Percentiles rank a stretch among this genome's conserved stretches.
These are phyloP conservation scores for Neoascia interrupta DNA, from an alignment of 2,888 invertebrate genomes.

Conservation along the genomic window DNA sequence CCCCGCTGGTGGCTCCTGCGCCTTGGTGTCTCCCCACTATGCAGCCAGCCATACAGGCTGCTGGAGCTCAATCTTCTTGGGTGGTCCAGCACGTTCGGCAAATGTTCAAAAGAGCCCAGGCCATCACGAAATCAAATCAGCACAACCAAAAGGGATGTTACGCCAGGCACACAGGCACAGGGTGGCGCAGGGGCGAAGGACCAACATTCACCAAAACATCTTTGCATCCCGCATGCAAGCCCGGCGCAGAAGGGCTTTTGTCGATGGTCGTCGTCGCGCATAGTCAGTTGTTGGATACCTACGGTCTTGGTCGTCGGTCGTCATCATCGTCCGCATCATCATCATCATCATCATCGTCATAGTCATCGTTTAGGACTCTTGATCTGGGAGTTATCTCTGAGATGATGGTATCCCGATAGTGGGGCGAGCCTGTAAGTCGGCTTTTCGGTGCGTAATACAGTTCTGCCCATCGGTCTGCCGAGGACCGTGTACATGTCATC, in stretches of 20 bases:
- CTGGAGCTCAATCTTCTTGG: constrained; percentile 68
- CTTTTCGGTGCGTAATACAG: constrained; percentile 61
- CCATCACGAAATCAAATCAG: constrained; percentile 70
- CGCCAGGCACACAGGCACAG: constrained; percentile 10
- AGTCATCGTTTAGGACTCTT: constrained; percentile 62
- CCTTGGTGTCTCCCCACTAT: neutral
- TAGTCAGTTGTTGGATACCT: too few relatives aligned
- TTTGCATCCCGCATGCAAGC: constrained; percentile 56
- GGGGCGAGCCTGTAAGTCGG: constrained; percentile 6
- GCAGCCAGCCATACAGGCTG: constrained; percentile 64
- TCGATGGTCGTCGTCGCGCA: constrained; percentile 10
- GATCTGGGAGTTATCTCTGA: constrained; percentile 66
- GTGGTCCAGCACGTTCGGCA: constrained; percentile 70
- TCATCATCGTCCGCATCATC: constrained; percentile 5
- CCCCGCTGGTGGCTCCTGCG: constrained; percentile 35
- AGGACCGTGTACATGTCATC: constrained; percentile 64
- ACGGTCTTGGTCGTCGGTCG: neutral
- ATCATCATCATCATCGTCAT: constrained; percentile 30
- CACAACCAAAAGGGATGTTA: constrained; percentile 65
- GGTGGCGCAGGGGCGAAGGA: constrained; percentile 30
- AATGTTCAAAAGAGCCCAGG: constrained; percentile 68
- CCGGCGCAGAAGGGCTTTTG: constrained; percentile 39
- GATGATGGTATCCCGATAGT: constrained; percentile 57
- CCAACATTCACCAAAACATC: constrained; percentile 61
- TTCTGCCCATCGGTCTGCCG: constrained; percentile 58